These are phyloP conservation scores for Megaleporinus macrocephalus DNA, from an alignment of 2,113 vertebrate genomes.

Conservation along the genomic window DNA sequence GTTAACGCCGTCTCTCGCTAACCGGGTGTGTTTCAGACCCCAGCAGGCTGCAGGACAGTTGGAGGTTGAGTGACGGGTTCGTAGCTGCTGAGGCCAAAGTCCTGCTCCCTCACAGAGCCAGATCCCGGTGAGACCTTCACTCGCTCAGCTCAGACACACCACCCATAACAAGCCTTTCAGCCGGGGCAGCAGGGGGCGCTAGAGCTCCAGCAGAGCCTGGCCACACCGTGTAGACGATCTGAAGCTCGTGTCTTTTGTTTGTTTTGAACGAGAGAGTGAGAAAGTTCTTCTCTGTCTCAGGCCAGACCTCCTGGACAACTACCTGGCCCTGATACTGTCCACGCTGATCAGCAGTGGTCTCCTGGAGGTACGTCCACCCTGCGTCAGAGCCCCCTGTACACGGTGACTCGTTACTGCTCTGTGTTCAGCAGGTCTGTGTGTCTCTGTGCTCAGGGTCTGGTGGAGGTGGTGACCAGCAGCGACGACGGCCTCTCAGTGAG, in stretches of 20 bases:
- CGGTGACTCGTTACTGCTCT: no score
- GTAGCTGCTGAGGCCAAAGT: conserved; percentile 96
- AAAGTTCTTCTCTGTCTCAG: conserved; percentile 73
- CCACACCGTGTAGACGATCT: no score
- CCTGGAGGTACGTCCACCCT: conserved; percentile 80
- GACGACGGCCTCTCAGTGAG: conserved; percentile 91
- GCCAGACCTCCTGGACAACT: conserved; percentile 97
- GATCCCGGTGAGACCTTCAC: conserved; percentile 82
- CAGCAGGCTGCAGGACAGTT: conserved; percentile 91
- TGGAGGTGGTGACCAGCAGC: conserved; percentile 95
- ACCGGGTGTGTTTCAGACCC: conserved; percentile 77
- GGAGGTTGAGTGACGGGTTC: conserved; percentile 96
- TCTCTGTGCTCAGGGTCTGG: conserved; percentile 82
- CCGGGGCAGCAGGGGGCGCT: no score
- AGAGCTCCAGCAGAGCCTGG: no score
- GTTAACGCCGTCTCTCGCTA: neutral
- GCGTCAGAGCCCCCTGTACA: neutral
- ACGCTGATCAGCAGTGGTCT: conserved; percentile 93
- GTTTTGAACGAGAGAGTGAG: no score
- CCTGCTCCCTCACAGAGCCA: conserved; percentile 92
- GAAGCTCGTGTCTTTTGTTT: no score
- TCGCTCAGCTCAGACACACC: no score
- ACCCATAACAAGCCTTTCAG: no score
- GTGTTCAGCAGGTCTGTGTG: neutral
- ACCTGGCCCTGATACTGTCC: conserved; percentile 92